Percentiles rank a stretch among this genome's conserved stretches.
These are phyloP conservation scores for Danio choprae DNA, from an alignment of 2,797 vertebrate genomes.

Conservation along the genomic window DNA sequence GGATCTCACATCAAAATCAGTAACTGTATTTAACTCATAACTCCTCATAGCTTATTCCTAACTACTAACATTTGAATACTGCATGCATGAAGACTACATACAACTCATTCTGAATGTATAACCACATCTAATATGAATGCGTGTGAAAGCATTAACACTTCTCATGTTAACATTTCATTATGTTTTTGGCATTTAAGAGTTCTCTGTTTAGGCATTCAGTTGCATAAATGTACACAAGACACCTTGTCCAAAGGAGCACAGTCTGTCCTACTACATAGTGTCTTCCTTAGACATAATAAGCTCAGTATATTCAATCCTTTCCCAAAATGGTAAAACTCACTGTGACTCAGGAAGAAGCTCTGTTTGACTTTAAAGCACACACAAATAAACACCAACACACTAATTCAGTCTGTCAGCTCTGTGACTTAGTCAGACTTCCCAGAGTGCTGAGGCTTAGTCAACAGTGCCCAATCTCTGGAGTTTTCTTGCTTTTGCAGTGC, in stretches of 20 bases:
- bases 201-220: constrained; percentile 8
- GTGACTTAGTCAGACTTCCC: constrained; percentile 46
- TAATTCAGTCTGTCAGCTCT: constrained; percentile 41
- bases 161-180: constrained; percentile 41
- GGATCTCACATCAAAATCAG: not conserved
- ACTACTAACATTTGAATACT: not conserved
- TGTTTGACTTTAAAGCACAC: constrained; percentile 45
- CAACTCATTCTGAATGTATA: constrained; percentile 26
- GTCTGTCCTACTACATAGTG: constrained; percentile 4
- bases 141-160: constrained; percentile 46
- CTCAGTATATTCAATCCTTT: constrained; percentile 33
- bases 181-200: constrained; percentile 4
- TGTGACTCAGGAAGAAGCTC: constrained; percentile 45
- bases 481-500: constrained; percentile 21
- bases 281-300: constrained; percentile 14
- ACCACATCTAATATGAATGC: constrained; percentile 53
- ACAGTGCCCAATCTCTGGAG: constrained; percentile 36
- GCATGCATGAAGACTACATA: constrained; percentile 1
- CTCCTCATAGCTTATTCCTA: not conserved
- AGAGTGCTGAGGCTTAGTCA: constrained; percentile 40
- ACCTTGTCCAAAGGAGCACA: constrained; percentile 11
- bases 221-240: constrained; percentile 29
- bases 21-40: not conserved
- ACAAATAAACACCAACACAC: constrained; percentile 37
- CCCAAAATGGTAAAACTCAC: constrained; percentile 5